Evolutionary conservation across 2,797 vertebrate genomes (phyloP).

Genomic region (Podarcis lilfordi): DNA sequence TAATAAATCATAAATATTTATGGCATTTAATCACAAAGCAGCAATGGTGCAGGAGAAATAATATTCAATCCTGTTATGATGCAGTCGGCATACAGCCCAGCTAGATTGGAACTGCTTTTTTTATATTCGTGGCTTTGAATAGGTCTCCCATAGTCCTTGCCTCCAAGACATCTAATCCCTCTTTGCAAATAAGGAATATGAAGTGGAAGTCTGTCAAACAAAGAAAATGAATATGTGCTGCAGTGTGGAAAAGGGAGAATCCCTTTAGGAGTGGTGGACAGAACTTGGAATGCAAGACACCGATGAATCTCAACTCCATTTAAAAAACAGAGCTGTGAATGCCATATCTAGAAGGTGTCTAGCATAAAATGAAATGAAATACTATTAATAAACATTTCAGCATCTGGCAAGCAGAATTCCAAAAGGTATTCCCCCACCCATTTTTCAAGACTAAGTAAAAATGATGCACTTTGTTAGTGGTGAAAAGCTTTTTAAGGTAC

Average conservation of each 20-base stretch:
- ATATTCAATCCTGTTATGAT: conserved; percentile 53
- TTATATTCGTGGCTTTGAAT: not conserved
- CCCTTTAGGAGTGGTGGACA: not conserved
- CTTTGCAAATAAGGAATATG: not conserved
- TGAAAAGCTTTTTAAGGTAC: not conserved
- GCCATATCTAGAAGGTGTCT: not conserved
- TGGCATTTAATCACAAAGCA: conserved; percentile 71
- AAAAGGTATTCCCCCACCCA: not conserved
- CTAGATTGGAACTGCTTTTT: not conserved
- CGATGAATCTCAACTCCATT: not conserved
- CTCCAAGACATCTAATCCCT: not conserved
- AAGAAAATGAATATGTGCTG: not conserved
- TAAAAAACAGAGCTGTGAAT: not conserved
- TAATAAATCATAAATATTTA: conserved; percentile 75
- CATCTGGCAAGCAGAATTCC: not conserved
- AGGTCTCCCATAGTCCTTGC: not conserved
- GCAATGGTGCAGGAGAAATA: conserved; percentile 50
- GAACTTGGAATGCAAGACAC: not conserved
- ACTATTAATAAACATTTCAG: not conserved
- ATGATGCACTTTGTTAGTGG: not conserved
- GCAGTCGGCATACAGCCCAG: conserved; percentile 36
- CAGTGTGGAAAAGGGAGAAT: not conserved
- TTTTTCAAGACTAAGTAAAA: not conserved
- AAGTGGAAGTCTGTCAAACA: not conserved
- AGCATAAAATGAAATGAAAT: not conserved